phyloP scores from a whole-genome alignment of 1,140 invertebrate species.

The Mylabris phalerata region DNA sequence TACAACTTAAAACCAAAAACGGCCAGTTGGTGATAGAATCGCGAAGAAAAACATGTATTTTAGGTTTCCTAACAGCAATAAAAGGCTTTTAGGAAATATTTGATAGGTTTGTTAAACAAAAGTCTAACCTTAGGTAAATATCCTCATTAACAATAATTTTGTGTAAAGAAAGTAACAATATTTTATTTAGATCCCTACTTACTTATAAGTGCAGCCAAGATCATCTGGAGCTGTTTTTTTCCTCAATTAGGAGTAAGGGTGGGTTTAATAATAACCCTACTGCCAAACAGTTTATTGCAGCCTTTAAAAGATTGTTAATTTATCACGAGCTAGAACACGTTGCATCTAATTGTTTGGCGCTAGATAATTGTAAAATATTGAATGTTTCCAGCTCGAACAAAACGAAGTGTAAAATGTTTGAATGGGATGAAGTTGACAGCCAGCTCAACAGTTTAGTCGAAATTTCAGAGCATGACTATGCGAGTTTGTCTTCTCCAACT shows the following conservation, averaged over 20 bases:
- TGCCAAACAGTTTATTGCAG: too few species aligned
- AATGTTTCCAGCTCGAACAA: too few species aligned
- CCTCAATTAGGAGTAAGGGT: conserved; percentile 9
- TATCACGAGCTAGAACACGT: too few species aligned
- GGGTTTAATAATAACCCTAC: too few species aligned
- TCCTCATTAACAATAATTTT: not conserved
- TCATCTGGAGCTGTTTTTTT: conserved; percentile 21
- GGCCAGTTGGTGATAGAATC: conserved; percentile 1
- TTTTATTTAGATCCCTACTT: not conserved
- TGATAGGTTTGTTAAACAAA: not conserved
- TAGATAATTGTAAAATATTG: too few species aligned
- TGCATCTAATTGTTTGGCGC: too few species aligned
- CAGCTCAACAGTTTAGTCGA: too few species aligned
- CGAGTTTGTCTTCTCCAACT: too few species aligned
- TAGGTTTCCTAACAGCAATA: conserved; percentile 3
- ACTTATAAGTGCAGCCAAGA: conserved; percentile 18
- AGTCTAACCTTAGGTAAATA: not conserved
- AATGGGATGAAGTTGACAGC: too few species aligned
- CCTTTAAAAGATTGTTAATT: too few species aligned
- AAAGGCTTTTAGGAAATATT: not conserved
- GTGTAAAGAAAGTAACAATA: not conserved
- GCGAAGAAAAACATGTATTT: conserved; percentile 2
- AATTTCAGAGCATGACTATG: too few species aligned
- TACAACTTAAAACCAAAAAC: not conserved
- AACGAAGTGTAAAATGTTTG: too few species aligned